Base-by-base conservation (phyloP, 2,888 invertebrate species). In the Morpho deidamia region DNA sequence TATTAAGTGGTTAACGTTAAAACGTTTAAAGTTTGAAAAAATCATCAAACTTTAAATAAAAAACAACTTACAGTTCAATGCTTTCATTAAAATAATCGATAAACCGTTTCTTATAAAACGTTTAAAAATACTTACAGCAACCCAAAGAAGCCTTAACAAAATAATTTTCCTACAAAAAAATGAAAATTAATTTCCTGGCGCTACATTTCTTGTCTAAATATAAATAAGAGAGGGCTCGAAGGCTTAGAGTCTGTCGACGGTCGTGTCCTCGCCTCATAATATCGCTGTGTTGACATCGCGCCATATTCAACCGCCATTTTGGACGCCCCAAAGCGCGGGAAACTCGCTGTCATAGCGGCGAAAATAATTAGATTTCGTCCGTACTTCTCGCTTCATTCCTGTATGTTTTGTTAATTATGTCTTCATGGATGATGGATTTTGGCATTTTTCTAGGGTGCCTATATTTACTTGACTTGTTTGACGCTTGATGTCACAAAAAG, bases 321-420 rank as follows among this genome's bases (percentile, higher is more conserved):
- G 61, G 59, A 72, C 67, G 70, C 76, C 78, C 81, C 79, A 80
- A 81, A 83, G 80, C 81, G 83, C 84, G 84, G 78, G 74, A 81
- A 82, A 71, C 75, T 74, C 68, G 73, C 81, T 84, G 85, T 83
- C 86, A 83, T 79, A 78, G 81, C 83, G 76, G 75, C 74, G 70
- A 78, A 83, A 84, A 86, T 89, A 88, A 89, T 89, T 88, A 89
- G 81, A 85, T 88, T 83, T 76, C 68, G 71, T 63, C 71, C 76
- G 72, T 71, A 75, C 73, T 81, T 78, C 77, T 72, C 77, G 75
- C 76, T 79, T 81, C 83, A 83, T 83, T 85, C 82, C 78, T 83
- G 81, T 83, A 78, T 86, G 81, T 83, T 85, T 83, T 81, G 80
- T 83, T 83, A 85, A 84, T 85, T 85, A 86, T 86, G 81, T 81